phyloP scores from a whole-genome alignment of 2,888 invertebrate genomes.

The Drosophila mayaguana region DNA sequence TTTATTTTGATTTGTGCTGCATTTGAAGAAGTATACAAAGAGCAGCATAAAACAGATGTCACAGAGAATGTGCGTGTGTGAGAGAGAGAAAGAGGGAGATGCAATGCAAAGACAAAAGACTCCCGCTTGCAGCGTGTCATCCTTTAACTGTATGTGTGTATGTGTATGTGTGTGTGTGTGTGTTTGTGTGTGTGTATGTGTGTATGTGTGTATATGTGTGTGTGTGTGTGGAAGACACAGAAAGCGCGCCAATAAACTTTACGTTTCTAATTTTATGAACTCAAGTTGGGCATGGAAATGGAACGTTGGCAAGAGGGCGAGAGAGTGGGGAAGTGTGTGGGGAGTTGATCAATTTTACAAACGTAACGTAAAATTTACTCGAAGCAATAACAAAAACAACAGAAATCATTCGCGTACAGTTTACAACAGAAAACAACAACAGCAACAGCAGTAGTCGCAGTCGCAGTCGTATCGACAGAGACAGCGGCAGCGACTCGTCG shows the following conservation, averaged over 20 bases:
- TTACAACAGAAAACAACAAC: constrained; percentile 69
- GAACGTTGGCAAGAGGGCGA: not conserved
- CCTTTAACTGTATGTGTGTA: not conserved
- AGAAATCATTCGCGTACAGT: constrained; percentile 61
- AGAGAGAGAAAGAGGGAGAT: not conserved
- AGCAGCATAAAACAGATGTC: constrained; percentile 12
- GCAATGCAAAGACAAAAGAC: constrained; percentile 18
- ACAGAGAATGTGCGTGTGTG: not conserved
- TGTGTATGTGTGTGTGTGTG: not conserved
- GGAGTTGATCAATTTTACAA: constrained; percentile 56
- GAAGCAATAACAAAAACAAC: constrained; percentile 21
- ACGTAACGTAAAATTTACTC: constrained; percentile 40
- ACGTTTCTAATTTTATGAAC: constrained; percentile 58
- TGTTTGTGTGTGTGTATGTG: constrained; percentile 1
- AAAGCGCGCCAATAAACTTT: constrained; percentile 66
- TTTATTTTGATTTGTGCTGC: constrained; percentile 58
- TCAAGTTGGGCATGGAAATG: constrained; percentile 35
- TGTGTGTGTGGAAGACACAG: constrained; percentile 21
- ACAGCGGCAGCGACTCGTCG: constrained; percentile 5
- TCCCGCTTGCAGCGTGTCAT: constrained; percentile 30
- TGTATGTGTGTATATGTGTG: constrained; percentile 7
- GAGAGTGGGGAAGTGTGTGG: constrained; percentile 2
- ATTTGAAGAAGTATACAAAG: constrained; percentile 22
- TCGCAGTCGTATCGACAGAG: not conserved
- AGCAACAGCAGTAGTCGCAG: constrained; percentile 16